Percentiles rank a stretch among this genome's conserved stretches.
Conservation (phyloP, 35 echinoderm and acorn worm species). For the Eucidaris tribuloides region DNA sequence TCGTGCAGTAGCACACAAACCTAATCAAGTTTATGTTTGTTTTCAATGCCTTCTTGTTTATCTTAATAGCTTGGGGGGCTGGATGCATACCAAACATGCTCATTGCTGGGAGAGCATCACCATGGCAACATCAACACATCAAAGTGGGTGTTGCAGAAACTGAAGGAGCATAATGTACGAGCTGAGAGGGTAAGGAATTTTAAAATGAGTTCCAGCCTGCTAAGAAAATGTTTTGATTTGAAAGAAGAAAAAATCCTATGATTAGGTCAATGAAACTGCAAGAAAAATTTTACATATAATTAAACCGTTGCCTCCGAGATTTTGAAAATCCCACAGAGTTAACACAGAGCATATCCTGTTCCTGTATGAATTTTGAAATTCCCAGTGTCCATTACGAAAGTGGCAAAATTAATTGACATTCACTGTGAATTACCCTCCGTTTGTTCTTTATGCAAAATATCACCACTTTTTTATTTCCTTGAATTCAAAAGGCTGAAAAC, state of each 20-base stretch:
- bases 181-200: constrained; percentile 32
- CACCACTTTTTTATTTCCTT: too few relatives aligned
- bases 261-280: not conserved
- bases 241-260: not conserved
- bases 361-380: not conserved
- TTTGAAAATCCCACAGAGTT: not conserved
- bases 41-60: not conserved
- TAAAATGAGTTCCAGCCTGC: not conserved
- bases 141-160: constrained; percentile 79
- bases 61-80: constrained; percentile 97
- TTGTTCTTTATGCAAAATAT: too few relatives aligned
- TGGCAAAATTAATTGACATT: too few relatives aligned
- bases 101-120: constrained; percentile 68
- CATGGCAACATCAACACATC: constrained; percentile 91
- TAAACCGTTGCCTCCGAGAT: not conserved
- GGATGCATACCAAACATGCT: constrained; percentile 70
- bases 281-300: not conserved
- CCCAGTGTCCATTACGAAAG: too few relatives aligned
- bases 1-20: not conserved
- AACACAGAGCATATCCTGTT: not conserved
- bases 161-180: constrained; percentile 51
- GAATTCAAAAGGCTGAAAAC: too few relatives aligned
- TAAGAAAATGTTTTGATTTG: not conserved
- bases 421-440: too few relatives aligned
- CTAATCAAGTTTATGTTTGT: not conserved